Conservation (phyloP, 2,113 vertebrate species). For the Cinclus mexicanus region DNA sequence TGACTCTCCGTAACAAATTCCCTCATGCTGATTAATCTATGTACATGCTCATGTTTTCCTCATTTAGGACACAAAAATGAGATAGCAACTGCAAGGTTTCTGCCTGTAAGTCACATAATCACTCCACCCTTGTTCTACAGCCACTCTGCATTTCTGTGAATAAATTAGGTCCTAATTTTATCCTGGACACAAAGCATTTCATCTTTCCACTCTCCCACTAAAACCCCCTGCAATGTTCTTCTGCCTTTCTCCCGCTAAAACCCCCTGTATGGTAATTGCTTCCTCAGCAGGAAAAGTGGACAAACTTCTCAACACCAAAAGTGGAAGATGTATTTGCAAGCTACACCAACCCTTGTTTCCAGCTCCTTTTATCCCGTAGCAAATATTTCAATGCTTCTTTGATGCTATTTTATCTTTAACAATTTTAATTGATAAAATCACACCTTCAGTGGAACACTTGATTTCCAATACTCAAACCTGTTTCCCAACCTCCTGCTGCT, state of each 20-base stretch:
- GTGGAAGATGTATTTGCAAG: neutral
- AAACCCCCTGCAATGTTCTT: fast-evolving
- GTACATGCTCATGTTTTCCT: neutral
- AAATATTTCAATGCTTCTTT: neutral
- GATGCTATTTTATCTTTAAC: neutral
- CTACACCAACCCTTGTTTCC: neutral
- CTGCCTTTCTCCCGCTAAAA: neutral
- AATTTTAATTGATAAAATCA: neutral
- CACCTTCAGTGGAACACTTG: neutral
- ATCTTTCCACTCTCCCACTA: neutral
- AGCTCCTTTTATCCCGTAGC: neutral
- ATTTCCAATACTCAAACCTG: neutral
- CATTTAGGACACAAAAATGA: neutral
- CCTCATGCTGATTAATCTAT: neutral
- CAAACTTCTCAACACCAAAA: neutral
- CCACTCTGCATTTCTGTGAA: neutral
- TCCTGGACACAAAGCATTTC: neutral
- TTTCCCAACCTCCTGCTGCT: constrained; percentile 18
- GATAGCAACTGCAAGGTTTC: neutral
- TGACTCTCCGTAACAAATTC: neutral
- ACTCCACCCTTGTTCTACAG: neutral
- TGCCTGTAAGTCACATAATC: neutral
- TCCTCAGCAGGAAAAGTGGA: neutral
- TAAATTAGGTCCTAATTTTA: neutral
- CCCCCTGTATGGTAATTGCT: neutral